Conservation (phyloP, 2,113 vertebrate genomes). For the Pedetes capensis region DNA sequence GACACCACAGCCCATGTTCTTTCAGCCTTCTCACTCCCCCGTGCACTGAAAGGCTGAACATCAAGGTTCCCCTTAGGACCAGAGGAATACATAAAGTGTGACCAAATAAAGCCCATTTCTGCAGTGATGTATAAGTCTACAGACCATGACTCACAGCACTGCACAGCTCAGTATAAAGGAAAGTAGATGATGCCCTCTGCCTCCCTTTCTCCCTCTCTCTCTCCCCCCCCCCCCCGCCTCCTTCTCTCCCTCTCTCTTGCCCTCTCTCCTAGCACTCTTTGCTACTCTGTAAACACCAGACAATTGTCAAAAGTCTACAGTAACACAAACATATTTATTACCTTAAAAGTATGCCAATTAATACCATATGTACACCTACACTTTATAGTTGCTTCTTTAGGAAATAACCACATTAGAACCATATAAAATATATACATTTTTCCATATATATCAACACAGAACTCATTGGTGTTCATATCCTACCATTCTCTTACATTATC, state of each 20-base stretch:
- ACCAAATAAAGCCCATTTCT: background rate
- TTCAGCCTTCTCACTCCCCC: background rate
- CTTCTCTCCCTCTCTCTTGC: too few relatives aligned
- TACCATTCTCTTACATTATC: slow-evolving; percentile 46
- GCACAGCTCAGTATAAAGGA: background rate
- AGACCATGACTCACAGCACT: background rate
- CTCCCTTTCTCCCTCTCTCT: too few relatives aligned
- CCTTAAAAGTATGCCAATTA: background rate
- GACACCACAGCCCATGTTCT: background rate
- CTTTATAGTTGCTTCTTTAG: background rate
- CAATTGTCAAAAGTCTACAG: background rate
- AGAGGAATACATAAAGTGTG: background rate
- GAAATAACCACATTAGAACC: background rate
- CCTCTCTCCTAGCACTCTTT: background rate
- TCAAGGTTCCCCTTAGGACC: background rate
- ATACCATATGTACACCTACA: background rate
- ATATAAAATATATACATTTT: background rate
- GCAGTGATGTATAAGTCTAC: background rate
- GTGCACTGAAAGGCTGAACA: background rate
- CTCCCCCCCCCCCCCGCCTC: too few relatives aligned
- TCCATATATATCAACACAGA: background rate
- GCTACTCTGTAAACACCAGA: background rate
- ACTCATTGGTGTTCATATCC: background rate
- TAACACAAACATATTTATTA: background rate
- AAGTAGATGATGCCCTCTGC: too few relatives aligned